Conservation (phyloP, 2,888 invertebrate genomes). For the Hymenopus coronatus region DNA sequence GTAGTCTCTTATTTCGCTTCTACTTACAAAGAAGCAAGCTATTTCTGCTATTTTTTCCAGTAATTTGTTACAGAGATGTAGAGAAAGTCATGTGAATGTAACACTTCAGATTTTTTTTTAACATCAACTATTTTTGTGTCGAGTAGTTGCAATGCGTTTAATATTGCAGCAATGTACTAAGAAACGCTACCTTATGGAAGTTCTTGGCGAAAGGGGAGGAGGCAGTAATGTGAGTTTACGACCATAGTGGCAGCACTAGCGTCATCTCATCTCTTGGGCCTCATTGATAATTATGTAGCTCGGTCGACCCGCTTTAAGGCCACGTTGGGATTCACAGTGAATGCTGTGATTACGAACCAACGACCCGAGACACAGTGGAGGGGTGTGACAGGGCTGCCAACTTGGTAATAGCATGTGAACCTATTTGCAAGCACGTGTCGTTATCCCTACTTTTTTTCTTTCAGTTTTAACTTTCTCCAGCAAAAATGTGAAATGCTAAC, state of each 20-base stretch:
- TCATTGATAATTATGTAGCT: conserved; percentile 17
- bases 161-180: not conserved
- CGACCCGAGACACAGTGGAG: not conserved
- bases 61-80: too few species aligned
- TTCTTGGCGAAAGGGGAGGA: not conserved
- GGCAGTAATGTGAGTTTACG: not conserved
- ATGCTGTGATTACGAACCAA: not conserved
- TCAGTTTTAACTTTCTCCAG: too few species aligned
- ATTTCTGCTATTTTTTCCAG: too few species aligned
- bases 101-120: too few species aligned
- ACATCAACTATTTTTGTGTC: too few species aligned
- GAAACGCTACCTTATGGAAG: not conserved
- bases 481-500: too few species aligned
- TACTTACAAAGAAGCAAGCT: too few species aligned
- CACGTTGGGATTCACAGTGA: not conserved
- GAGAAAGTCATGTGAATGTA: too few species aligned
- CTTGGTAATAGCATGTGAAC: not conserved
- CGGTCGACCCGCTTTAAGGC: not conserved
- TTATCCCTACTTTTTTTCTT: too few species aligned
- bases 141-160: not conserved
- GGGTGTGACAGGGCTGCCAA: not conserved
- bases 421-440: too few species aligned
- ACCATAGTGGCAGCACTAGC: not conserved
- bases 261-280: not conserved
- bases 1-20: too few species aligned